Conservation (phyloP, 2,888 invertebrate genomes). For the Drosophila siamana region DNA sequence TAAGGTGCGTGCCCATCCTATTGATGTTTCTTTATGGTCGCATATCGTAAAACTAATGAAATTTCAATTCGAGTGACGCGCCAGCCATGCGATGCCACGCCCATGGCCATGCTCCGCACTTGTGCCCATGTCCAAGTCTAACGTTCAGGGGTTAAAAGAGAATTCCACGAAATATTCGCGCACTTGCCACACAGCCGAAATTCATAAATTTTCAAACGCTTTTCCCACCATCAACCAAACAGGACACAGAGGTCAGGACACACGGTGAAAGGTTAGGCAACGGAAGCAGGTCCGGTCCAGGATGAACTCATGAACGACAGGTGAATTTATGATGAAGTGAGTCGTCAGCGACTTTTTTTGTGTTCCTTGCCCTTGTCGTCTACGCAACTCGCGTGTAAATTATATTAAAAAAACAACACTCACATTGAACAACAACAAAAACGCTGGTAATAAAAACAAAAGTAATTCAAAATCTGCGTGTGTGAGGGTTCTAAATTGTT, state of each 20-base stretch:
- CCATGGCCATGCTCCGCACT: neutral
- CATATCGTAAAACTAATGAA: constrained; percentile 79
- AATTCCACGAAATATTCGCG: constrained; percentile 82
- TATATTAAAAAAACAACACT: constrained; percentile 51
- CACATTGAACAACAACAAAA: constrained; percentile 9
- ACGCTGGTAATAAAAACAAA: constrained; percentile 72
- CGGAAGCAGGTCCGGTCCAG: constrained; percentile 72
- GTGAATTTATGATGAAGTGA: constrained; percentile 83
- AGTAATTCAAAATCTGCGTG: constrained; percentile 77
- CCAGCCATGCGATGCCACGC: constrained; percentile 30
- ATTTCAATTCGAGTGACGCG: constrained; percentile 79
- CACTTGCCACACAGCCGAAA: constrained; percentile 64
- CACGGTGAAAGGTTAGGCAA: constrained; percentile 28
- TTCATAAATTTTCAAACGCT: constrained; percentile 64
- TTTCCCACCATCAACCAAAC: constrained; percentile 31
- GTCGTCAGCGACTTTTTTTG: constrained; percentile 63
- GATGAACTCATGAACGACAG: constrained; percentile 75
- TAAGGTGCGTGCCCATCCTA: constrained; percentile 59
- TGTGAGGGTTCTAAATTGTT: constrained; percentile 65
- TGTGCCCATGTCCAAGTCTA: constrained; percentile 1
- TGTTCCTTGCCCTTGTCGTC: constrained; percentile 23
- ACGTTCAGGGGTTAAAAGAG: constrained; percentile 16
- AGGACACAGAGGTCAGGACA: constrained; percentile 33
- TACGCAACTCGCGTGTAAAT: constrained; percentile 76
- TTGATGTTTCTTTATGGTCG: constrained; percentile 61